These are phyloP conservation scores for Lordiphosa collinella DNA, from an alignment of 1,140 invertebrate genomes.

Conservation along the genomic window DNA sequence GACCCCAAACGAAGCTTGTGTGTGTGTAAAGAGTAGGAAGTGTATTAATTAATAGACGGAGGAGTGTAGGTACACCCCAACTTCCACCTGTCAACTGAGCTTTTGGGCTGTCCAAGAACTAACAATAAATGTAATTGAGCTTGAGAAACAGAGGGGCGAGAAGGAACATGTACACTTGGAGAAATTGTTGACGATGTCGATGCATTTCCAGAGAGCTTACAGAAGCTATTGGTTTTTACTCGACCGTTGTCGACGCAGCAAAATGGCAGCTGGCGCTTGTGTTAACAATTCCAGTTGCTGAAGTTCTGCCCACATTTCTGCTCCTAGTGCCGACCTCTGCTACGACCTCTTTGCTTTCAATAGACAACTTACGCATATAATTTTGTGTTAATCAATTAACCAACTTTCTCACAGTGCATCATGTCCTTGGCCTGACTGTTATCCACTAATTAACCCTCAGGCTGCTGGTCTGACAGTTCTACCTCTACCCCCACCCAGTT, in stretches of 20 bases:
- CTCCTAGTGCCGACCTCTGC: no score
- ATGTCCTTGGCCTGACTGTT: constrained; percentile 50
- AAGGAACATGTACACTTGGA: no score
- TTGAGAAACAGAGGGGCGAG: constrained; percentile 6
- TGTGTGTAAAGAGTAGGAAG: constrained; percentile 1
- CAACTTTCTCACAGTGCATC: constrained; percentile 9
- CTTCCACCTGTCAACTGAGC: constrained; percentile 55
- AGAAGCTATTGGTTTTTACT: no score
- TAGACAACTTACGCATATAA: neutral
- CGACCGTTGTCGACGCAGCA: no score
- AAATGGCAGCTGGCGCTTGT: no score
- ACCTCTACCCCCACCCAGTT: neutral
- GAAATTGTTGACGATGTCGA: no score
- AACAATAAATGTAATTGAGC: constrained; percentile 70
- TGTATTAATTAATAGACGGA: constrained; percentile 56
- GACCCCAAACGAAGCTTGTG: constrained; percentile 9
- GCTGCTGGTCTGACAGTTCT: constrained; percentile 50
- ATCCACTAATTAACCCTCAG: constrained; percentile 75
- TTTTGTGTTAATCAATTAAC: neutral
- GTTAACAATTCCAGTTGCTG: no score
- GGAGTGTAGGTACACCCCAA: constrained; percentile 28
- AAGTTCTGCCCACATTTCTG: no score
- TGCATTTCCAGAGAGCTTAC: no score
- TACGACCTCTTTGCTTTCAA: no score
- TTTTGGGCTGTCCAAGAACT: constrained; percentile 37